phyloP scores from a whole-genome alignment of 2,113 vertebrate genomes.

The Apaloderma vittatum region DNA sequence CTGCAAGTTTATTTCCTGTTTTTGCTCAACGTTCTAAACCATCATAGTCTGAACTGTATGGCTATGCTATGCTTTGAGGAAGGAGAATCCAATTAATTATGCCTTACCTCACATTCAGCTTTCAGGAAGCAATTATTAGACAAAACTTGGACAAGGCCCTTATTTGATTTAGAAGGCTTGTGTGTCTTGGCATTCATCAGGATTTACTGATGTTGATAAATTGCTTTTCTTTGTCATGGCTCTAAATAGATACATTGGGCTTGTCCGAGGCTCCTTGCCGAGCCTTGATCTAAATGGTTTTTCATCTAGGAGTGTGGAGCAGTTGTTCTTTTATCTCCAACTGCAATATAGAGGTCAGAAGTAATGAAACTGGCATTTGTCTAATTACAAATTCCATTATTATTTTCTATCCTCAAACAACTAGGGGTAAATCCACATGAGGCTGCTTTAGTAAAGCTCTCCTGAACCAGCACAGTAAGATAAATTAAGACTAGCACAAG shows the following conservation, averaged over 20 bases:
- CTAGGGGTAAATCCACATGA: conserved; percentile 32
- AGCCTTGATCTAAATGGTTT: conserved; percentile 45
- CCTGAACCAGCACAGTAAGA: conserved; percentile 38
- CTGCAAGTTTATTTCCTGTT: background rate
- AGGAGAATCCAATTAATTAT: conserved; percentile 50
- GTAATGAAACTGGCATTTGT: conserved; percentile 39
- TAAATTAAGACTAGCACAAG: conserved; percentile 58
- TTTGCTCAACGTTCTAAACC: background rate
- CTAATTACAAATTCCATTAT: conserved; percentile 70
- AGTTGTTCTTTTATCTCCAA: conserved; percentile 32
- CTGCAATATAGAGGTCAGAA: background rate
- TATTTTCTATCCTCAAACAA: conserved; percentile 59
- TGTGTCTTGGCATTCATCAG: conserved; percentile 50
- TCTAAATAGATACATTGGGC: conserved; percentile 46
- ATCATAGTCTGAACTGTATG: background rate
- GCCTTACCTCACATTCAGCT: background rate
- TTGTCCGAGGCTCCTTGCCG: background rate
- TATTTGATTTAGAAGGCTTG: conserved; percentile 60
- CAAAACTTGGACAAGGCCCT: conserved; percentile 27
- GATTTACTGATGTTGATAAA: conserved; percentile 66
- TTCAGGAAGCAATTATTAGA: conserved; percentile 58
- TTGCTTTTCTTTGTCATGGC: conserved; percentile 21
- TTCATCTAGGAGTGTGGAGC: background rate
- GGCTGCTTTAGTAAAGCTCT: conserved; percentile 46
- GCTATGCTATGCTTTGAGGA: background rate